Evolutionary conservation across 2,888 invertebrate species (phyloP).

Genomic region (Linnaemya tessellans): DNA sequence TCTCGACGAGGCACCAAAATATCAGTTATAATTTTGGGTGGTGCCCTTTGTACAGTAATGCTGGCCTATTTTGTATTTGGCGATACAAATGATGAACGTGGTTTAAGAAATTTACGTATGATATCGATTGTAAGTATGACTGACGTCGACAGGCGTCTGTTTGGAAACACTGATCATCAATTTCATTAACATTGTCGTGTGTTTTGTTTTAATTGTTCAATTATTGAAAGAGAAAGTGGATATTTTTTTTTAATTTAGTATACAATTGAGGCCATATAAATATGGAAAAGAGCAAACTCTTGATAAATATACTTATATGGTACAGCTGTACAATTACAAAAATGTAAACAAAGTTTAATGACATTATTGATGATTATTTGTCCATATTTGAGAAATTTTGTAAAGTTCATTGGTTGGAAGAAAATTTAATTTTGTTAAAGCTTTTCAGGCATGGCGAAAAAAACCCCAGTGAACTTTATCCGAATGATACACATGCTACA

Average conservation of each 20-base stretch:
- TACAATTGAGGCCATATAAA: not conserved
- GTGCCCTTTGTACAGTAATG: constrained; percentile 80
- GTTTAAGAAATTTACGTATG: constrained; percentile 81
- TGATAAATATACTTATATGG: not conserved
- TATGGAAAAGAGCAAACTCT: not conserved
- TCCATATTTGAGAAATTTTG: not conserved
- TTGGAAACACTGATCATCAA: constrained; percentile 24
- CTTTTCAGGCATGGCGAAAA: constrained; percentile 83
- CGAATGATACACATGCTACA: constrained; percentile 90
- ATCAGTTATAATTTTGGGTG: constrained; percentile 80
- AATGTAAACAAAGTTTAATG: constrained; percentile 37
- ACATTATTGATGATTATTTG: constrained; percentile 7
- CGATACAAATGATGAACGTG: constrained; percentile 81
- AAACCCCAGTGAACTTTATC: constrained; percentile 89
- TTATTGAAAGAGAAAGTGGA: constrained; percentile 25
- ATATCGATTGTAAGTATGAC: constrained; percentile 81
- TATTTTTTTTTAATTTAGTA: not conserved
- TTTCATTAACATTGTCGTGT: constrained; percentile 13
- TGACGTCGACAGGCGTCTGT: constrained; percentile 1
- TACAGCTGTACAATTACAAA: not conserved
- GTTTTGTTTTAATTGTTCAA: not conserved
- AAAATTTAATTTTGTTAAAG: constrained; percentile 73
- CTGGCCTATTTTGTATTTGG: constrained; percentile 83
- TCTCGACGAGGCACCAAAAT: constrained; percentile 81
- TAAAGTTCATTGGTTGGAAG: not conserved